Conservation (phyloP, 2,797 vertebrate species). For the Typhlichthys subterraneus region DNA sequence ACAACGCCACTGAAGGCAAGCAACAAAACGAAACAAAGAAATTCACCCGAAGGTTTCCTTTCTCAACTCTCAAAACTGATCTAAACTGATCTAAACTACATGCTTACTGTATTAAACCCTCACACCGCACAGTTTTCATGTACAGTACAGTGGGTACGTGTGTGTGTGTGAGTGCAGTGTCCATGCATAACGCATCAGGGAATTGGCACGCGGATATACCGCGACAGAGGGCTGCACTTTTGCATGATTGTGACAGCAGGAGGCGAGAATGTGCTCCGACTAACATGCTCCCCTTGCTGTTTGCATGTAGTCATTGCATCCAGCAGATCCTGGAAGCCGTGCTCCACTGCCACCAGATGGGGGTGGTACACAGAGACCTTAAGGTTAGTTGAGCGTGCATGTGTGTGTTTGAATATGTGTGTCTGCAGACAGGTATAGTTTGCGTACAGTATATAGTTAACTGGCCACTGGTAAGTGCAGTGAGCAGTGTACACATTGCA, state of each 20-base stretch:
- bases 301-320: slow-evolving; percentile 95
- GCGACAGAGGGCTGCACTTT: slow-evolving; percentile 29
- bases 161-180: slow-evolving; percentile 5
- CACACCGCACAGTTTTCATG: no score
- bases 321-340: slow-evolving; percentile 98
- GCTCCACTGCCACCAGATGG: slow-evolving; percentile 96
- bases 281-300: slow-evolving; percentile 83
- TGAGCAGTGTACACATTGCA: slow-evolving; percentile 1
- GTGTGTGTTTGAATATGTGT: slow-evolving; percentile 23
- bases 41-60: no score
- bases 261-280: slow-evolving; percentile 61
- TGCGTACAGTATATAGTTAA: slow-evolving; percentile 1
- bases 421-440: slow-evolving; percentile 25
- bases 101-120: no score
- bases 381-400: slow-evolving; percentile 62
- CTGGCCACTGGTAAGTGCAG: slow-evolving; percentile 53
- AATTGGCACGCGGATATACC: background rate
- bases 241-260: slow-evolving; percentile 55
- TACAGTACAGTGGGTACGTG: background rate
- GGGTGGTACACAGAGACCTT: slow-evolving; percentile 92
- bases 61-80: no score
- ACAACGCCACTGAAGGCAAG: no score
- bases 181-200: background rate
- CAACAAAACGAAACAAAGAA: no score
- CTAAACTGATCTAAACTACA: no score